Base-by-base conservation (phyloP, 2,888 invertebrate genomes). In the Creontiades dilutus region DNA sequence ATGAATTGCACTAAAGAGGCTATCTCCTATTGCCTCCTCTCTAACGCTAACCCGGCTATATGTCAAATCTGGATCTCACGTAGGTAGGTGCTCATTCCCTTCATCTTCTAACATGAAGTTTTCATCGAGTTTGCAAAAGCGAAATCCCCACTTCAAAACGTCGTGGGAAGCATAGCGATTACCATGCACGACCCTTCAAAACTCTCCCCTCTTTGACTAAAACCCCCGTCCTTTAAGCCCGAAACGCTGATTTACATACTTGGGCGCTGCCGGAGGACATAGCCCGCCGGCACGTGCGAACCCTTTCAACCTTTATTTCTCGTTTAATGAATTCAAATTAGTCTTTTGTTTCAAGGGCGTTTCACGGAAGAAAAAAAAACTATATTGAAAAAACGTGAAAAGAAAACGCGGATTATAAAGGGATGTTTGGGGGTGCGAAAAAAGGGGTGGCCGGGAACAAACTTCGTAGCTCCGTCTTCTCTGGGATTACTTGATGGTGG, bases 241-340 rank as follows among this genome's bases (percentile, higher is more conserved):
- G 23, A 68, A 68, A 68, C 68, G 11, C 9, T 68, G 68, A 68
- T 68, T 68, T 68, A 68, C 68, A 68, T 68, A 68, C 68, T 68
- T 37, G 37, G 37, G 37, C 7, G 27, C 68, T 9, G 68, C 23
- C 7, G 68, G 23, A 68, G 12, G 68, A 23, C n/a, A n/a, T n/a
- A n/a, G n/a, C 11, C 68, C 68, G 0, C 19, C 16, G 68, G 68
- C 68, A 68, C 68, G 68, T 68, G 68, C 68, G 68, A 23, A 9
- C 23, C 11, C 68, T 68, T 68, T 68, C 68, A 68, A 68, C 68
- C 9, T 68, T 68, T 23, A 27, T 68, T 68, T 68, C 68, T 68
- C 27, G 68, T 68, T 68, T 68, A 68, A 68, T 68, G 68, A 23
- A 68, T 68, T 68, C 68, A 68, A 68, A 68, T 68, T 68, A 68